Percentiles rank a stretch among this genome's conserved stretches.
These are phyloP conservation scores for Acanthococcus lagerstroemiae DNA, from an alignment of 2,888 invertebrate species.

Conservation along the genomic window DNA sequence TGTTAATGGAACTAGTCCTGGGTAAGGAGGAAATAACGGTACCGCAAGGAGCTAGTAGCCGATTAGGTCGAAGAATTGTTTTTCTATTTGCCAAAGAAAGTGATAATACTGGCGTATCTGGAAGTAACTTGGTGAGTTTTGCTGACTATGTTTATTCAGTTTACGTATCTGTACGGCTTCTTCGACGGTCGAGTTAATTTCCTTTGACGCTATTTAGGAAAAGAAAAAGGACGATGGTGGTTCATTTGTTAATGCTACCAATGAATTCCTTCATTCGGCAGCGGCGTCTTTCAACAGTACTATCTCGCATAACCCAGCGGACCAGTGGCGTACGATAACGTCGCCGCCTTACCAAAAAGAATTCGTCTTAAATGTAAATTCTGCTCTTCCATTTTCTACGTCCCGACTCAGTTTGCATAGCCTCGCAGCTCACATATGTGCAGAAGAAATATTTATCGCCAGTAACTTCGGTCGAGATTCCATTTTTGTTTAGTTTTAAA, in stretches of 20 bases:
- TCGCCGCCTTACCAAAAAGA: constrained; percentile 52
- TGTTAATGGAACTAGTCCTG: constrained; percentile 47
- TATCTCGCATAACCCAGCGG: constrained; percentile 32
- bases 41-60: constrained; percentile 48
- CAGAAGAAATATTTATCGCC: constrained; percentile 29
- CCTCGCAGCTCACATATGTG: constrained; percentile 56
- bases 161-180: too few relatives aligned
- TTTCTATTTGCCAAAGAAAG: constrained; percentile 52
- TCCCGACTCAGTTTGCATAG: constrained; percentile 55
- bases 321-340: neutral
- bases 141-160: neutral
- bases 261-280: constrained; percentile 39
- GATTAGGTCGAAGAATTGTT: constrained; percentile 48
- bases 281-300: constrained; percentile 12
- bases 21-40: constrained; percentile 50
- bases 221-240: neutral
- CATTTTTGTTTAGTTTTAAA: constrained; percentile 19
- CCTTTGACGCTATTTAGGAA: neutral
- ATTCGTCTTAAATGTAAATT: constrained; percentile 53
- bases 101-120: neutral
- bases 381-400: constrained; percentile 51
- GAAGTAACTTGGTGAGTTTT: constrained; percentile 2
- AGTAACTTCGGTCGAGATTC: constrained; percentile 15
- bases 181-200: neutral
- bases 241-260: neutral